phyloP scores from a whole-genome alignment of 2,797 vertebrate species.

The Lepilemur ruficaudatus region DNA sequence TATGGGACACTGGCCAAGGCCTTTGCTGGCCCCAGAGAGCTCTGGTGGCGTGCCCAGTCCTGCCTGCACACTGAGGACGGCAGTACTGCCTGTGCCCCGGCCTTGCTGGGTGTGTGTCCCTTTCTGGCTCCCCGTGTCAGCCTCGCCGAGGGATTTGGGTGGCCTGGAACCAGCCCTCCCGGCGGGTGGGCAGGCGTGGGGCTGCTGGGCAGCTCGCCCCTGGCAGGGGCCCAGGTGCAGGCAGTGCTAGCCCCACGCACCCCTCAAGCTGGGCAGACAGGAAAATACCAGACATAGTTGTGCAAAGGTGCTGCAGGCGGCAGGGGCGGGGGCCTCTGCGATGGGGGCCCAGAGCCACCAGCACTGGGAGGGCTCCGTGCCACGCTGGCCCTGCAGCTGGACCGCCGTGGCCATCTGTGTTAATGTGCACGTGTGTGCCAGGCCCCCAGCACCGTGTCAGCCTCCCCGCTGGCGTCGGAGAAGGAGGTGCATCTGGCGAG shows the following conservation, averaged over 20 bases:
- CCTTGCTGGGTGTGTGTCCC: conserved; percentile 33
- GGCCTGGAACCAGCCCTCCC: conserved; percentile 21
- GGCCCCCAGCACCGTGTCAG: background rate
- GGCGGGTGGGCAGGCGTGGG: background rate
- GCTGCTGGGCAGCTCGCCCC: conserved; percentile 64
- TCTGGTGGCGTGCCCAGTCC: background rate
- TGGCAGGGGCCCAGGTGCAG: conserved; percentile 79
- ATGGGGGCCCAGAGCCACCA: conserved; percentile 16
- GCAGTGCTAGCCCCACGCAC: conserved; percentile 44
- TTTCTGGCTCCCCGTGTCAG: conserved; percentile 1
- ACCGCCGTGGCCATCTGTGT: background rate
- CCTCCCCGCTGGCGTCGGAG: background rate
- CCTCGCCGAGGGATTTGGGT: conserved; percentile 51
- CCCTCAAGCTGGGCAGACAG: conserved; percentile 72
- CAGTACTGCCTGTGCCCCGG: background rate
- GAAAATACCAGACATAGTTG: conserved; percentile 82
- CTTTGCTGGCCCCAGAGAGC: background rate
- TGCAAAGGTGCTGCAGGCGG: conserved; percentile 75
- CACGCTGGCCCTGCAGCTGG: background rate
- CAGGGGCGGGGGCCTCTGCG: conserved; percentile 33
- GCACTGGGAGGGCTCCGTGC: background rate
- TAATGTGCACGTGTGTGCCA: background rate
- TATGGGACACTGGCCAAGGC: background rate
- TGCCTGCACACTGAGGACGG: background rate
- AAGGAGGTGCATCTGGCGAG: background rate